These are phyloP conservation scores for Pyrocephalus nanus DNA, from an alignment of 2,797 vertebrate species.

Conservation along the genomic window DNA sequence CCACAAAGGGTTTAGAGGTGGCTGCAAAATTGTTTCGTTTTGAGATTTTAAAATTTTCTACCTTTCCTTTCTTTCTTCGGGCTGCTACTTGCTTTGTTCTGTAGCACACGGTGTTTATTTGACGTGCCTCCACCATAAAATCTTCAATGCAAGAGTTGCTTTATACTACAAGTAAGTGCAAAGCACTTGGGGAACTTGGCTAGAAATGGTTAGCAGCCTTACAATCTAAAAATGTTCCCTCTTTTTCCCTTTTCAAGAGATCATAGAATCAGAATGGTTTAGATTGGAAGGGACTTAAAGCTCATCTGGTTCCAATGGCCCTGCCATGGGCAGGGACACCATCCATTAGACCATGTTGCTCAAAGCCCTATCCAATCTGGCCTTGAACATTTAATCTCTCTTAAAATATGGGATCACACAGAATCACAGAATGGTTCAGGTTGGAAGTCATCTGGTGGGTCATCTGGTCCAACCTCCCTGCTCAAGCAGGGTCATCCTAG, in stretches of 20 bases:
- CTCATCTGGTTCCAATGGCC: not conserved
- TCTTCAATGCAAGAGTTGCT: not conserved
- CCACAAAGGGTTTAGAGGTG: not conserved
- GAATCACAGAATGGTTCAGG: not conserved
- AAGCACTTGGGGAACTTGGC: not conserved
- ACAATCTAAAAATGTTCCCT: not conserved
- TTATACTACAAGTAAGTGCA: not conserved
- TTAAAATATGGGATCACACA: not conserved
- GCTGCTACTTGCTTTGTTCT: not conserved
- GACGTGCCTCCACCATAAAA: not conserved
- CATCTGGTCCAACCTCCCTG: not conserved
- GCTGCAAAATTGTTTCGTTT: not conserved
- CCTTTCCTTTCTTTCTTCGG: not conserved
- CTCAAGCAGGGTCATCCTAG: not conserved
- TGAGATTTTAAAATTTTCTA: not conserved
- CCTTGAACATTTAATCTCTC: not conserved
- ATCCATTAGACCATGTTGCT: not conserved
- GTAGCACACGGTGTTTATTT: not conserved
- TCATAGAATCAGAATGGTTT: not conserved
- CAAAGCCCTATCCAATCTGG: not conserved
- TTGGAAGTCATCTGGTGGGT: not conserved
- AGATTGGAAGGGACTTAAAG: not conserved
- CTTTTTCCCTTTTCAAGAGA: not conserved
- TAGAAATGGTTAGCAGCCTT: not conserved
- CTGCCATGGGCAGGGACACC: not conserved